Base-by-base conservation (phyloP, 2,797 vertebrate genomes). In the Scyliorhinus canicula region DNA sequence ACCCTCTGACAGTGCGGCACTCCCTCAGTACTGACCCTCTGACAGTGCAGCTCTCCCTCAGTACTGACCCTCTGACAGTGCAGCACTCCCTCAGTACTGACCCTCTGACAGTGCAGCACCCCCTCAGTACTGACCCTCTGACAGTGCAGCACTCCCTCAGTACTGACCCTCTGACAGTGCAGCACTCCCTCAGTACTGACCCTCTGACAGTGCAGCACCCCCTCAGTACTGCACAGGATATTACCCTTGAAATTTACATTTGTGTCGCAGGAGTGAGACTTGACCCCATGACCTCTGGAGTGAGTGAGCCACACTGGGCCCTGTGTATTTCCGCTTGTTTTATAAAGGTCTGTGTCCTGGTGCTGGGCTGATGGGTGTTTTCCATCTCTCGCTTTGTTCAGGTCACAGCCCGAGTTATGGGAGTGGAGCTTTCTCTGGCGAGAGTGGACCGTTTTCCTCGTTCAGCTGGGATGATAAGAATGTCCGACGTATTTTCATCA, bases 381-480 rank as follows among this genome's bases (percentile, higher is more conserved):
- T 63, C 67, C 79, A 52, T n/a, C 77, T 95, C 31, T 60, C 57
- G 3, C 88, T 91, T 40, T 85, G 95, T 95, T n/a, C 97, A 97
- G 97, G 97, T 96, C 96, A 96, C 77, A 97, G 97, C 95, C 98
- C 98, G 0, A 97, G 97, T 97, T 98, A 98, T 84, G 98, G 97
- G 60, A 96, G 96, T 0, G 96, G 96, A 0, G 96, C 96, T 7
- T 97, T 97, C 95, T 90, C 96, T 0, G 98, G 98, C 88, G 98
- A 98, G 95, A 97, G 96, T 0, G 98, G 99, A 96, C 98, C 98
- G 96, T 97, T 99, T 95, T 98, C 98, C 4, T 97, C 98, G 95
- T 98, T 98, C 97, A 98, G 96, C 95, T 99, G 98, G 98, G 98
- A 99, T 0, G 98, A 99, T 96, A 96, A 96, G 88, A 98, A 98